Percentiles rank a stretch among this genome's conserved stretches.
These are phyloP conservation scores for Nycticryphes semicollaris DNA, from an alignment of 2,113 vertebrate genomes.

Conservation along the genomic window DNA sequence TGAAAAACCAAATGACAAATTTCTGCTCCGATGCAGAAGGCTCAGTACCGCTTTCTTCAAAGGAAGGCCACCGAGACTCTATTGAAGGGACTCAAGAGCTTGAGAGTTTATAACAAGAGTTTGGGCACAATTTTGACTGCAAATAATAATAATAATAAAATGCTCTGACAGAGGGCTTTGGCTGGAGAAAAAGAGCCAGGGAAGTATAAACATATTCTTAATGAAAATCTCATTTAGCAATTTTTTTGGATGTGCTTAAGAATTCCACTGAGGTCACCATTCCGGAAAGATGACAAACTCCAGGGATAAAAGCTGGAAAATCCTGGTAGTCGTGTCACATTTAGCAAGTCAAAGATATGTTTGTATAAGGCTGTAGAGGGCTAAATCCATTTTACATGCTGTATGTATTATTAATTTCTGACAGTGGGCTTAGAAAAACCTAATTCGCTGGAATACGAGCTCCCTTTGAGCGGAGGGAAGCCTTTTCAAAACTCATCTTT, in stretches of 20 bases:
- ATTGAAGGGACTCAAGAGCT: background rate
- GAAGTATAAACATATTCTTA: background rate
- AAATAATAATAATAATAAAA: background rate
- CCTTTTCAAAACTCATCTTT: slow-evolving; percentile 77
- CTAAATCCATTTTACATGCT: slow-evolving; percentile 61
- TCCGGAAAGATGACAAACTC: slow-evolving; percentile 42
- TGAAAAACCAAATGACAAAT: background rate
- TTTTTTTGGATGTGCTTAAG: background rate
- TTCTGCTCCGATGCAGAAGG: background rate
- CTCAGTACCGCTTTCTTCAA: background rate
- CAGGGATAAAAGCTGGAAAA: slow-evolving; percentile 43
- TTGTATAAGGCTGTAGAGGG: slow-evolving; percentile 59
- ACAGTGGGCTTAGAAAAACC: slow-evolving; percentile 69
- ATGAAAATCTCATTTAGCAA: slow-evolving; percentile 44
- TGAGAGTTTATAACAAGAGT: background rate
- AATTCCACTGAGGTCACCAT: slow-evolving; percentile 51
- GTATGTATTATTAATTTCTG: slow-evolving; percentile 69
- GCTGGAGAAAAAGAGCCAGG: background rate
- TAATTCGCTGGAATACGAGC: slow-evolving; percentile 66
- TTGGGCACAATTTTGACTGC: background rate
- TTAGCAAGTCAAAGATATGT: slow-evolving; percentile 66
- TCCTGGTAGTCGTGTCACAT: slow-evolving; percentile 48
- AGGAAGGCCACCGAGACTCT: background rate
- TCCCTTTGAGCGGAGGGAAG: slow-evolving; percentile 63
- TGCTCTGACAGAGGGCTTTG: background rate